A percentile compares a stretch with the other conserved stretches of the same genome.
Evolutionary conservation across 2,113 vertebrate species (phyloP).

Genomic region (Dipodomys spectabilis): DNA sequence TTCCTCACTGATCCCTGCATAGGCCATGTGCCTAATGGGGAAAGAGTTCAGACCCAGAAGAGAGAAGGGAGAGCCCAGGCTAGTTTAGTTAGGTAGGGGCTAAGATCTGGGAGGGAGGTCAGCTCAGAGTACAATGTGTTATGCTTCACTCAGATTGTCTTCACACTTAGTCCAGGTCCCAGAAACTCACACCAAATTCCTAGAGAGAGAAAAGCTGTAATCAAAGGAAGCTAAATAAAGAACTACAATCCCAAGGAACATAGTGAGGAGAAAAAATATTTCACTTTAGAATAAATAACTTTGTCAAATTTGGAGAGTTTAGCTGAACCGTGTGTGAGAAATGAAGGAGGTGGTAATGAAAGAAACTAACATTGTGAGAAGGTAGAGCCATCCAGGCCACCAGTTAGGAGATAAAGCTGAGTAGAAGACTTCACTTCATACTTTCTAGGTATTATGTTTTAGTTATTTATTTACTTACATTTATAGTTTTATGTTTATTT

Average conservation of each 20-base stretch:
- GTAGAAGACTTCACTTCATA: neutral
- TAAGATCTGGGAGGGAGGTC: neutral
- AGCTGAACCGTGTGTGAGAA: neutral
- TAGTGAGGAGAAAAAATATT: neutral
- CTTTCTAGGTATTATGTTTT: neutral
- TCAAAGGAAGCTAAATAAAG: slow-evolving; percentile 52
- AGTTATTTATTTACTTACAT: too few relatives aligned
- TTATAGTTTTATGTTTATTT: too few relatives aligned
- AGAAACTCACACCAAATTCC: slow-evolving; percentile 21
- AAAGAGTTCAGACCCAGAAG: neutral
- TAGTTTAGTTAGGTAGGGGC: neutral
- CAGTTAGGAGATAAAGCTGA: neutral
- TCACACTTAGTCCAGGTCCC: neutral
- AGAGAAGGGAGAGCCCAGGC: neutral
- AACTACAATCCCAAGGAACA: neutral
- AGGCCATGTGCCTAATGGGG: neutral
- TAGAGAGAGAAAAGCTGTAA: slow-evolving; percentile 16
- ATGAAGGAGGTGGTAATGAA: neutral
- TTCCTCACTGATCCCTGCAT: neutral
- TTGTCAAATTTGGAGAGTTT: neutral
- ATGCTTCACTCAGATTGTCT: neutral
- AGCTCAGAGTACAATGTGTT: neutral
- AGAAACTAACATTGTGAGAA: neutral
- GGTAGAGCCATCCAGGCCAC: neutral
- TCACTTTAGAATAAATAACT: neutral